These are phyloP conservation scores for Lypha dubia DNA, from an alignment of 2,888 invertebrate species.

Conservation along the genomic window DNA sequence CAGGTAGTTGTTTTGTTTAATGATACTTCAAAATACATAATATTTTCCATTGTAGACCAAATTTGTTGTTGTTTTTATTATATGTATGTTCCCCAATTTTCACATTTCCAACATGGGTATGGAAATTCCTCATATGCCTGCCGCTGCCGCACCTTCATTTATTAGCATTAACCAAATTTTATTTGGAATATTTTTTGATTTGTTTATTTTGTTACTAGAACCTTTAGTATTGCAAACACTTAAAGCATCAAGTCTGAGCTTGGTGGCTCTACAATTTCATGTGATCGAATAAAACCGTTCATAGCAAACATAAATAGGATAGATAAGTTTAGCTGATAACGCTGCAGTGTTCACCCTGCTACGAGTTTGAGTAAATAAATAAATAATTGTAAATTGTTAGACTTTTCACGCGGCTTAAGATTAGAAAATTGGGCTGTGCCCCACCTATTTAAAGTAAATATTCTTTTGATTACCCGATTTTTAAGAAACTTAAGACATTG, in stretches of 20 bases:
- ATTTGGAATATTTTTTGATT: neutral
- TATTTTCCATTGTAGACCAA: conserved; percentile 23
- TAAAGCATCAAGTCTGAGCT: neutral
- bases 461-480: no score
- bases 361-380: neutral
- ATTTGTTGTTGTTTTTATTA: neutral
- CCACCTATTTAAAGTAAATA: no score
- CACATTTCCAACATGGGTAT: conserved; percentile 50
- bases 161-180: conserved; percentile 24
- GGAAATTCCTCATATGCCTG: conserved; percentile 36
- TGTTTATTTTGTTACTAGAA: conserved; percentile 44
- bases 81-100: conserved; percentile 19
- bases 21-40: neutral
- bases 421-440: no score
- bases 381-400: neutral
- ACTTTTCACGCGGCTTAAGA: no score
- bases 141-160: conserved; percentile 61
- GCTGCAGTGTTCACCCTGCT: neutral
- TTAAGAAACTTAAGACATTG: no score
- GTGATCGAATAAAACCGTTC: neutral
- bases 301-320: neutral
- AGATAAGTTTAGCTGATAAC: neutral
- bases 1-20: conserved; percentile 55
- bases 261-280: conserved; percentile 13
- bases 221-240: conserved; percentile 28